Conservation (phyloP, 2,797 vertebrate genomes). For the Hyperoplus lanceolatus region DNA sequence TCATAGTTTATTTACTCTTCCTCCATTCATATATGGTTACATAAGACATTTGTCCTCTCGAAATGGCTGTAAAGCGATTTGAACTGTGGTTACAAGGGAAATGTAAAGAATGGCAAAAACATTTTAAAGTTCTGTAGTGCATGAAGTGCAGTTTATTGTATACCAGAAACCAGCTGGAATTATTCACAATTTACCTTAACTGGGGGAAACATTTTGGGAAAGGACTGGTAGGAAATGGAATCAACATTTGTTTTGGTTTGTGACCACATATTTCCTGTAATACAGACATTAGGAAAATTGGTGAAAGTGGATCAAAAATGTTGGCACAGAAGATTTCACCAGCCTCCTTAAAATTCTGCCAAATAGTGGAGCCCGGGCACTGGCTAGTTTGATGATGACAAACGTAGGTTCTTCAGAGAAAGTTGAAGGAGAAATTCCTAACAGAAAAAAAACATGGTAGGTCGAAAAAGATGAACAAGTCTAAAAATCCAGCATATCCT, state of each 20-base stretch:
- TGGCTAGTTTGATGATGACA: background rate
- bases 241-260: background rate
- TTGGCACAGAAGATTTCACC: constrained; percentile 22
- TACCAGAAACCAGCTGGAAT: background rate
- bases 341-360: constrained; percentile 13
- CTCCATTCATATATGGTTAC: constrained; percentile 32
- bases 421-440: background rate
- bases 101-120: background rate
- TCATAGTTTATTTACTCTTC: constrained; percentile 27
- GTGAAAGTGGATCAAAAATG: constrained; percentile 7
- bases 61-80: constrained; percentile 1
- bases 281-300: constrained; percentile 36
- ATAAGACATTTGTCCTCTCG: constrained; percentile 24
- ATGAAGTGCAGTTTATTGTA: background rate
- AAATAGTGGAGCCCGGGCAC: constrained; percentile 29
- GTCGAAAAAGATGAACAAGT: background rate
- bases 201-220: background rate
- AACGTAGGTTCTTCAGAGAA: background rate
- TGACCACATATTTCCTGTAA: constrained; percentile 36
- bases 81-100: background rate
- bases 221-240: constrained; percentile 16
- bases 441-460: background rate
- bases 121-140: background rate
- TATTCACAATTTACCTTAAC: background rate
- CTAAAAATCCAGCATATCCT: background rate